Evolutionary conservation across 2,888 invertebrate species (phyloP).

Genomic region (Timema cristinae): DNA sequence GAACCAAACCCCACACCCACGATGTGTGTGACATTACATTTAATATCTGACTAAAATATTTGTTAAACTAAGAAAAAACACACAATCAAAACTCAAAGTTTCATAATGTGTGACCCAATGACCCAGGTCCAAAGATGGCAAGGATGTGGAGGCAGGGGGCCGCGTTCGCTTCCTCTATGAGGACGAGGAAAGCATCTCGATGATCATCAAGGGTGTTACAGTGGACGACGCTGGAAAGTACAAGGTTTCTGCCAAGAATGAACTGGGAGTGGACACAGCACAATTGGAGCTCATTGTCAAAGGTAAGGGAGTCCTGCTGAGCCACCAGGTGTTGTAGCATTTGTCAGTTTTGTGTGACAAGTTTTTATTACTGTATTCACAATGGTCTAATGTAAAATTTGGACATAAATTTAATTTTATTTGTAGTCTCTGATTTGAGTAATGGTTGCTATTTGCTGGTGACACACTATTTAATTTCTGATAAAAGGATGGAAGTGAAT

Average conservation of each 20-base stretch:
- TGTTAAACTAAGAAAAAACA: too few species aligned
- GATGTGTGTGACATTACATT: too few species aligned
- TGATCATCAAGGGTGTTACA: constrained; percentile 82
- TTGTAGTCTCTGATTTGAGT: neutral
- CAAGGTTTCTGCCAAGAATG: constrained; percentile 74
- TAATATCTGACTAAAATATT: too few species aligned
- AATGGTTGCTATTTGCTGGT: neutral
- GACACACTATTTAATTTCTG: too few species aligned
- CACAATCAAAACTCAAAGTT: too few species aligned
- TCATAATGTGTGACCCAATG: too few species aligned
- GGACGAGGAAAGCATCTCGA: constrained; percentile 82
- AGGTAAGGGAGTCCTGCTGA: constrained; percentile 40
- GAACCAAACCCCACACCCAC: too few species aligned
- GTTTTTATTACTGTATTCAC: neutral
- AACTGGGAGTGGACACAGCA: constrained; percentile 72
- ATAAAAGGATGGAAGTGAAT: too few species aligned
- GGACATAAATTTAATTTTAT: neutral
- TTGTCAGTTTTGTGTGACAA: neutral
- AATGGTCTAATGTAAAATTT: neutral
- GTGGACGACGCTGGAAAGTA: constrained; percentile 81
- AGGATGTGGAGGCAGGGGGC: constrained; percentile 69
- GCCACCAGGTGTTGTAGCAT: neutral
- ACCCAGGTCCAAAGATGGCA: constrained; percentile 66
- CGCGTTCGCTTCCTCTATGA: constrained; percentile 80
- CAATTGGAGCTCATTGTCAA: constrained; percentile 73